Evolutionary conservation across 1,140 invertebrate genomes (phyloP), one percentile per base, ranked within the genome.

Genomic region (Drosophila tani): DNA sequence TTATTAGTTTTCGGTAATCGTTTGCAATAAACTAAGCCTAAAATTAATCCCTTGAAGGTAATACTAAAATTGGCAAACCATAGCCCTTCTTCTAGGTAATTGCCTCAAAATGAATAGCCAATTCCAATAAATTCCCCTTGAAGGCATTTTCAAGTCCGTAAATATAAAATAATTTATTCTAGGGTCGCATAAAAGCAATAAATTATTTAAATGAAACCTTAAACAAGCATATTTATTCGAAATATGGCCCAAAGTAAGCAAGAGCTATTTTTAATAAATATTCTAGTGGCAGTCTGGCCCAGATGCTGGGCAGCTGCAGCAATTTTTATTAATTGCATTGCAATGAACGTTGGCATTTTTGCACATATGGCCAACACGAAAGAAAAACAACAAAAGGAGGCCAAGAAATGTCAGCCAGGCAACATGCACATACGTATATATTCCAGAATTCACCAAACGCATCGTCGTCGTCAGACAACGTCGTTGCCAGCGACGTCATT

Each of bases 281-380:
- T 38, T 47, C 8, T 15, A 35, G 15, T 19, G 7, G 17, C 11
- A 21, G 55, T 45, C 14, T 43, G 15, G 9, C 43, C 17, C 66
- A 69, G 19, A 41, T 24, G 53, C 5, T 24, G 35, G 35, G 5
- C 49, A 43, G 19, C 41, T 58, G 27, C 40, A 15, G 49, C 32
- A 46, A 46, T 35, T n/a, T 63, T 60, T 76, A 75, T 60, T 60
- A 69, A 75, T 80, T 80, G 62, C 78, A 67, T 68, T 66, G 74
- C 63, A 55, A 68, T 59, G 66, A 49, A 60, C 56, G 55, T 66
- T 79, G 70, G 51, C 50, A 68, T 69, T 57, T 68, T 70, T 46
- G 57, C 74, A 86, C 76, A 68, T 79, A 62, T 35, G 56, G 29
- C 60, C 12, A 38, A 55, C 29, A 57, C 50, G 58, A 43, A 53